These are phyloP conservation scores for Euura saliciscinereae DNA, from an alignment of 1,140 invertebrate genomes.

Conservation along the genomic window DNA sequence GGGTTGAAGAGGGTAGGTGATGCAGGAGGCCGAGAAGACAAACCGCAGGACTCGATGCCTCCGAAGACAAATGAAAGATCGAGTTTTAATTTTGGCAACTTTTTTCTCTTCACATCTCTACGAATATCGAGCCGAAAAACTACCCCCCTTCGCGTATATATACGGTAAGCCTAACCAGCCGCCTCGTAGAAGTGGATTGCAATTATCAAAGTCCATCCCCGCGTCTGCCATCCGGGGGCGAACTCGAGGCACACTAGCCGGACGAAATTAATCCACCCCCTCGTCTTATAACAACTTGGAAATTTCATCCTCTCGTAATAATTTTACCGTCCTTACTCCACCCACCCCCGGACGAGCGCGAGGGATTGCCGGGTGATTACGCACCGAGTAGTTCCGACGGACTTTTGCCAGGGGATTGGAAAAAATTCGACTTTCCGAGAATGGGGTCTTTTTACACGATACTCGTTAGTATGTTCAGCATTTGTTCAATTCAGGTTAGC, in stretches of 20 bases:
- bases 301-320: constrained; percentile 50
- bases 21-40: too few relatives aligned
- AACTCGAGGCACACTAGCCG: neutral
- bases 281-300: constrained; percentile 35
- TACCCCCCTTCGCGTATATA: constrained; percentile 6
- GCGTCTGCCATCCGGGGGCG: neutral
- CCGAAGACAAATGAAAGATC: too few relatives aligned
- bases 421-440: too few relatives aligned
- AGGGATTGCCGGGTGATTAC: neutral
- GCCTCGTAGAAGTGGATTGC: constrained; percentile 43
- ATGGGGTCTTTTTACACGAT: too few relatives aligned
- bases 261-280: constrained; percentile 13
- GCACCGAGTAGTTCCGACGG: neutral
- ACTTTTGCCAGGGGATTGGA: too few relatives aligned
- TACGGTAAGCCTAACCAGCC: too few relatives aligned
- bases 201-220: constrained; percentile 42
- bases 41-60: too few relatives aligned
- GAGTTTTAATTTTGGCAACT: too few relatives aligned
- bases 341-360: neutral
- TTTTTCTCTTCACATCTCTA: too few relatives aligned
- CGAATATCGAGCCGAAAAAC: constrained; percentile 27
- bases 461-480: too few relatives aligned
- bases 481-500: too few relatives aligned
- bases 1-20: too few relatives aligned
- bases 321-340: constrained; percentile 32